Evolutionary conservation across 2,797 vertebrate species (phyloP).

Genomic region (Leuciscus waleckii): DNA sequence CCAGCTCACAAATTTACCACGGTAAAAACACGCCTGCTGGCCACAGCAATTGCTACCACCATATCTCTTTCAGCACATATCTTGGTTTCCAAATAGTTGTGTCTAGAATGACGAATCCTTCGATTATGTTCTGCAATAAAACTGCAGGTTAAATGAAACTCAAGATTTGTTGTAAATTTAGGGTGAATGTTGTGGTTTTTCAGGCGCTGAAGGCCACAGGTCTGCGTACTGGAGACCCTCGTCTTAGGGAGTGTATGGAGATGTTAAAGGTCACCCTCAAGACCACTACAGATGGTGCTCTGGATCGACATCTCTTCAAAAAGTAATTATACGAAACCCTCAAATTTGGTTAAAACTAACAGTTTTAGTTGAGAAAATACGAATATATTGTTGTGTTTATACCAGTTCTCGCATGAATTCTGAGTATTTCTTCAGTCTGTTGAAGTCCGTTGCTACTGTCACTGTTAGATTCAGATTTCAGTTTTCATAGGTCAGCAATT

Average conservation of each 20-base stretch:
- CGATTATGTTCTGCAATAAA: neutral
- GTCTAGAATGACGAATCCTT: neutral
- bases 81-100: neutral
- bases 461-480: neutral
- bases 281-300: slow-evolving; percentile 92
- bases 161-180: neutral
- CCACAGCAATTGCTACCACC: neutral
- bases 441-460: neutral
- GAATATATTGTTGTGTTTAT: neutral
- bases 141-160: neutral
- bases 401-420: neutral
- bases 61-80: neutral
- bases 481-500: neutral
- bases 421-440: neutral
- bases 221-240: slow-evolving; percentile 94
- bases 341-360: neutral
- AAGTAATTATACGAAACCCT: slow-evolving; percentile 78
- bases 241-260: slow-evolving; percentile 98
- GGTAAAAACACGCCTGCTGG: slow-evolving; percentile 76
- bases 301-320: slow-evolving; percentile 98
- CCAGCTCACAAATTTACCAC: slow-evolving; percentile 98
- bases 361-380: neutral
- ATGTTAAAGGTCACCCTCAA: slow-evolving; percentile 95
- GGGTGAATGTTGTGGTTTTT: slow-evolving; percentile 29
- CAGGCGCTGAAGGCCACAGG: slow-evolving; percentile 97